Evolutionary conservation across 2,888 invertebrate species (phyloP), one percentile per base, ranked within the genome.

Genomic region (Sarcophaga variegata): DNA sequence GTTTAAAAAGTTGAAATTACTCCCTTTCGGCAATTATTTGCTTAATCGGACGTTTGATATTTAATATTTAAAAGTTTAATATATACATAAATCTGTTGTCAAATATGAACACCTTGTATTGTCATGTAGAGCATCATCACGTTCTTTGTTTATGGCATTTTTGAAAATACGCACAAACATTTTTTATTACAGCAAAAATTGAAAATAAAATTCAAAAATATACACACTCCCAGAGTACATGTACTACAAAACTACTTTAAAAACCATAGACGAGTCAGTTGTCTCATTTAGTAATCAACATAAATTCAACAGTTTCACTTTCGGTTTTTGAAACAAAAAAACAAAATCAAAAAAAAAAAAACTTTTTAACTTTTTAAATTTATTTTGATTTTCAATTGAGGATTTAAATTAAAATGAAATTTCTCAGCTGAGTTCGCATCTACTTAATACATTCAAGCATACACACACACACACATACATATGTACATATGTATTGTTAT

Each of bases 241-340:
- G 22, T n/a, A 47, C 72, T 66, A 63, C 60, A 74, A 79, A 84
- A 70, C 64, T 81, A 77, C 75, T 80, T 86, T 83, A 86, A 83
- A 85, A 86, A 69, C 80, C 69, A 74, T 77, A 81, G 86, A 86
- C 86, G 83, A 69, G 76, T 47, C 83, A 80, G 69, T 67, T 77
- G 72, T 81, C 63, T 67, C 81, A 66, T 79, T 87, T 86, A 86
- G 86, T 86, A 75, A 84, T 81, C 83, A 87, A 87, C 81, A 84
- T 87, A 72, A 84, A 84, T 81, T 87, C 84, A 81, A 87, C 62
- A 81, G 84, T 87, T 87, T 87, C 87, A 87, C 87, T 87, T 87
- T 87, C 87, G 78, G 78, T 87, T 86, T 83, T 69, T 74, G 37
- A n/a, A 78, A 60, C 2, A 54, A 54, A 54, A 54, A 54, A 14